Evolutionary conservation across 2,888 invertebrate species (phyloP).

Genomic region (Lasioglossum villosulum): DNA sequence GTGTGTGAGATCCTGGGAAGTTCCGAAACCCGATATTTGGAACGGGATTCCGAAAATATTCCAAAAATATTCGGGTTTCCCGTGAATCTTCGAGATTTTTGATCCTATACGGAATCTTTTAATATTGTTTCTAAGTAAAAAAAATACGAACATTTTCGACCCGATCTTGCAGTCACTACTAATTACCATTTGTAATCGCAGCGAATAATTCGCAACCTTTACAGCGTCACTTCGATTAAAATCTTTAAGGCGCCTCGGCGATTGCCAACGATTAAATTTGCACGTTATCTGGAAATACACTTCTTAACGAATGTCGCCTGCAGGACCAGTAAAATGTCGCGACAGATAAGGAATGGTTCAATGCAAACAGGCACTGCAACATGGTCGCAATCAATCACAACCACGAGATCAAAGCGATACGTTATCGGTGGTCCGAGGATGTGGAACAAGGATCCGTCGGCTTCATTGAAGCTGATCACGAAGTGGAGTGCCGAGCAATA

Average conservation of each 20-base stretch:
- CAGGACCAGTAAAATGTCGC: not conserved
- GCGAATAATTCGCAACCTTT: not conserved
- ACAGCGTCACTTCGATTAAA: not conserved
- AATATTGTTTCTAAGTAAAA: too few species aligned
- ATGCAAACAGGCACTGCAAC: not conserved
- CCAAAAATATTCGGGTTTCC: too few species aligned
- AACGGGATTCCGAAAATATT: too few species aligned
- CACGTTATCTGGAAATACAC: not conserved
- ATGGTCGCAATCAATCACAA: not conserved
- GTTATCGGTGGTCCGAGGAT: not conserved
- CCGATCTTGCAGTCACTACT: too few species aligned
- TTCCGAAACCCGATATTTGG: too few species aligned
- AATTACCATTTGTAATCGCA: not conserved
- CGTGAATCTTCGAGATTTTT: too few species aligned
- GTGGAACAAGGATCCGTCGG: slow-evolving; percentile 20
- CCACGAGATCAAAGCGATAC: not conserved
- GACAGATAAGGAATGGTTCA: not conserved
- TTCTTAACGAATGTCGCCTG: not conserved
- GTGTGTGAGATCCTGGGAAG: too few species aligned
- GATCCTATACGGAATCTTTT: too few species aligned
- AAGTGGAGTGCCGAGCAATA: slow-evolving; percentile 29
- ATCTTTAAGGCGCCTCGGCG: not conserved
- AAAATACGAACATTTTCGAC: too few species aligned
- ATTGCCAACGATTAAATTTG: not conserved
- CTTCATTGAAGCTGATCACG: slow-evolving; percentile 12